Base-by-base conservation (phyloP, 1,140 invertebrate genomes). In the Halotydeus destructor region DNA sequence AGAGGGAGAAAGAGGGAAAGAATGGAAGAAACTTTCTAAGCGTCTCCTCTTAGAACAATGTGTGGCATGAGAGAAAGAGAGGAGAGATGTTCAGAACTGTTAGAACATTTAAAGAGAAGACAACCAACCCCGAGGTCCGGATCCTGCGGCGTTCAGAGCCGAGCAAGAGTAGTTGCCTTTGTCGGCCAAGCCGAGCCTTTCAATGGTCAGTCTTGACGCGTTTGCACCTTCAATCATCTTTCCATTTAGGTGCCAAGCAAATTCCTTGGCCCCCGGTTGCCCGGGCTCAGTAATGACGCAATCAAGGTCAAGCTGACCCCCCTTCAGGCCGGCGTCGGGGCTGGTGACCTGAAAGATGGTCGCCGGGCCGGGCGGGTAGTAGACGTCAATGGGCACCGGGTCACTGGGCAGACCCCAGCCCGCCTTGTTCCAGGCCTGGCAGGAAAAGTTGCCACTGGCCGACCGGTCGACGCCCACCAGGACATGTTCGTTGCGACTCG, bases 361-460 rank as follows among this genome's bases (percentile, higher is more conserved):
- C 75, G 52, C 47, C n/a, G 23, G 42, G 24, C 50, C 46, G 3
- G 52, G 52, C 4, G 48, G 25, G 43, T 44, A 47, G 12, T 34
- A 24, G 8, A 47, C 41, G 23, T 46, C 41, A 14, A 47, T 33
- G 23, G 25, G 21, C 8, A 47, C 18, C 14, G 18, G 16, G 36
- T 47, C 43, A 14, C 41, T 45, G 3, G 14, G 62, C 9, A 69
- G 66, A 25, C 81, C 80, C 76, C 78, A 84, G 9, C 80, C 82
- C 12, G 81, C 81, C 11, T 70, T 69, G 60, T 85, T 86, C 53
- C 71, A 72, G 2, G 80, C 82, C 52, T 78, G 71, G 57, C 84
- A 88, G 0, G 80, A 81, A 59, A 84, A 88, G 58, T 86, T 85
- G n/a, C 82, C 84, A 46, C 84, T 78, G 55, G 85, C 83, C 37